phyloP scores from a whole-genome alignment of 53 echinoderm and acorn worm species.

The Paracentrotus lividus region DNA sequence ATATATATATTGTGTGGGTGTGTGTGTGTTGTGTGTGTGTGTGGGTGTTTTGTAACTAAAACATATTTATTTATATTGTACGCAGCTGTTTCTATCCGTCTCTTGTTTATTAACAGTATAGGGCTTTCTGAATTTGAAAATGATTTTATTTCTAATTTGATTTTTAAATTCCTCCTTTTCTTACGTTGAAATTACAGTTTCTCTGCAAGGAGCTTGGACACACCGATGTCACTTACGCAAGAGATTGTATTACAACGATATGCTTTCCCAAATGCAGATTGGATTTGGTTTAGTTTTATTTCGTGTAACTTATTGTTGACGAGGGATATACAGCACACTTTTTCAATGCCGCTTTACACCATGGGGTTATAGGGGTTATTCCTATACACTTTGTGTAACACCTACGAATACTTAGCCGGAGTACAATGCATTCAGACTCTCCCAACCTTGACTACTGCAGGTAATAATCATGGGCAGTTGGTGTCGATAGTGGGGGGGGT shows the following conservation, averaged over 20 bases:
- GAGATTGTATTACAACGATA: not conserved
- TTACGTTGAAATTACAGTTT: not conserved
- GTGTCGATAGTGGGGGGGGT: too few relatives aligned
- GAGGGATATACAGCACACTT: not conserved
- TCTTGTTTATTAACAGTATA: not conserved
- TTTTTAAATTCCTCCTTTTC: not conserved
- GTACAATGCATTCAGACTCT: not conserved
- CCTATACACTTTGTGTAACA: not conserved
- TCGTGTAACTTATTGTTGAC: not conserved
- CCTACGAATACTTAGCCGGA: not conserved
- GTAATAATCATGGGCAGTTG: not conserved
- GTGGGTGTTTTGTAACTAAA: too few relatives aligned
- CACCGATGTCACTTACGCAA: not conserved
- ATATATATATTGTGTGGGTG: not conserved
- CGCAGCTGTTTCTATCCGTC: too few relatives aligned
- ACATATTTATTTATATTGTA: too few relatives aligned
- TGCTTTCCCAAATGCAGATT: not conserved
- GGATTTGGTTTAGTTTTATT: not conserved
- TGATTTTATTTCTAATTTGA: not conserved
- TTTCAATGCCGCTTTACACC: conserved; percentile 20
- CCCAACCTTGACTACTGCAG: not conserved
- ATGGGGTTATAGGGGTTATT: not conserved
- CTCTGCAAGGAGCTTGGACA: conserved; percentile 43
- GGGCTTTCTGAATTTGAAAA: not conserved
- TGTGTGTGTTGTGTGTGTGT: too few relatives aligned